These are phyloP conservation scores for Drosophila miranda DNA, from an alignment of 1,140 invertebrate species.

Conservation along the genomic window DNA sequence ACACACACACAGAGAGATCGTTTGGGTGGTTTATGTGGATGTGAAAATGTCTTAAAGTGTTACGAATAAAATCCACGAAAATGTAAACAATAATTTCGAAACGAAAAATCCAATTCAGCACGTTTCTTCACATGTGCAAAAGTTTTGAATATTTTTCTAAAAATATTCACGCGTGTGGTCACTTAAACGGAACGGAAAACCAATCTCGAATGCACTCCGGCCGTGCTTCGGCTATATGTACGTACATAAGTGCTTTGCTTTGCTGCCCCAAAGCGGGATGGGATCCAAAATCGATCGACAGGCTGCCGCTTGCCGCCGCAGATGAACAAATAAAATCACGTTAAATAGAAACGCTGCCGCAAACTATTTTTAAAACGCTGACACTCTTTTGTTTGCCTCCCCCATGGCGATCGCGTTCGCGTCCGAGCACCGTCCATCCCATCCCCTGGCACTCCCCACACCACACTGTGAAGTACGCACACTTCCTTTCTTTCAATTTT, in stretches of 20 bases:
- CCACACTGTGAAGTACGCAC: conserved; percentile 46
- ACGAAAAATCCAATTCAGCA: conserved; percentile 63
- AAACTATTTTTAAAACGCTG: conserved; percentile 77
- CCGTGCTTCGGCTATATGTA: conserved; percentile 16
- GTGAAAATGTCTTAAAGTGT: conserved; percentile 66
- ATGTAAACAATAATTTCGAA: conserved; percentile 76
- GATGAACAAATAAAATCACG: conserved; percentile 59
- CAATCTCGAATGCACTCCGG: conserved; percentile 56
- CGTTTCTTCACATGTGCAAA: conserved; percentile 78
- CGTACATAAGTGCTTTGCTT: conserved; percentile 8
- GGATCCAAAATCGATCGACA: conserved; percentile 34
- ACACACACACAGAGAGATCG: conserved; percentile 1
- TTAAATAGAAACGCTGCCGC: conserved; percentile 66
- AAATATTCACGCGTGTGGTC: conserved; percentile 69
- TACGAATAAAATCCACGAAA: conserved; percentile 71
- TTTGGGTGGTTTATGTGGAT: conserved; percentile 25
- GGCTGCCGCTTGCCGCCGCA: neutral
- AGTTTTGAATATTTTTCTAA: conserved; percentile 71
- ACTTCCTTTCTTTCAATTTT: conserved; percentile 70
- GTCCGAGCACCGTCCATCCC: neutral
- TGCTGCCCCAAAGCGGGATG: conserved; percentile 11
- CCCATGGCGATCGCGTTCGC: conserved; percentile 13
- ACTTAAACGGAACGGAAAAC: conserved; percentile 41
- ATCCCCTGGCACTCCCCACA: neutral
- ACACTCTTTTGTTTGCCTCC: conserved; percentile 71